phyloP scores from a whole-genome alignment of 2,113 vertebrate species.

The Crotalus viridis region DNA sequence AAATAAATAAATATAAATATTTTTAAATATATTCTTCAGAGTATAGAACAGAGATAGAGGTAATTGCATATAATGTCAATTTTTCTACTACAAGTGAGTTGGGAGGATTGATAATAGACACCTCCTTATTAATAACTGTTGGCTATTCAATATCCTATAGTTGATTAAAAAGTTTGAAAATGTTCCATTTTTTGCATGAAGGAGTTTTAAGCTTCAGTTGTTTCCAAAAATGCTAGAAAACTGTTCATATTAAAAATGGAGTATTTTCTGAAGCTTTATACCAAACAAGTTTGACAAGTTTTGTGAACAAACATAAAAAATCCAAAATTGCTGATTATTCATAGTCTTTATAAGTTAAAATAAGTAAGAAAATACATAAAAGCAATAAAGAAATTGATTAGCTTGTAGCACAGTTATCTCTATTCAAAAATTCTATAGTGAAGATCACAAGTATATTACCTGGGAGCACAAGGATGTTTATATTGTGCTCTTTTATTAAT shows the following conservation, averaged over 20 bases:
- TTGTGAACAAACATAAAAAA: background rate
- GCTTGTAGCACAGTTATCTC: background rate
- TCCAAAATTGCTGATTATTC: background rate
- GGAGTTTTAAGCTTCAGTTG: background rate
- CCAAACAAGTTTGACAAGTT: background rate
- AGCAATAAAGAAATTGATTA: background rate
- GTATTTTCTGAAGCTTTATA: background rate
- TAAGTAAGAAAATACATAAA: background rate
- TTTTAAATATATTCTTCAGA: background rate
- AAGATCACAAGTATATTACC: conserved; percentile 64
- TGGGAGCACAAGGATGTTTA: conserved; percentile 93
- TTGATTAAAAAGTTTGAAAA: background rate
- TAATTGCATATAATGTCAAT: background rate
- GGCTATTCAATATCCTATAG: background rate
- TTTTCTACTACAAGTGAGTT: background rate
- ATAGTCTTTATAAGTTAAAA: background rate
- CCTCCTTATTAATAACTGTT: background rate
- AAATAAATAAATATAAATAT: background rate
- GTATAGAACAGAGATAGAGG: background rate
- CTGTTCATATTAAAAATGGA: background rate
- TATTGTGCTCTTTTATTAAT: conserved; percentile 96
- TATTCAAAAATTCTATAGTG: background rate
- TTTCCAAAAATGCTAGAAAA: background rate
- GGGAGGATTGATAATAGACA: background rate
- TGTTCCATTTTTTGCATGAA: background rate